Conservation (phyloP, 2,797 vertebrate genomes). For the Premnoplex brunnescens region DNA sequence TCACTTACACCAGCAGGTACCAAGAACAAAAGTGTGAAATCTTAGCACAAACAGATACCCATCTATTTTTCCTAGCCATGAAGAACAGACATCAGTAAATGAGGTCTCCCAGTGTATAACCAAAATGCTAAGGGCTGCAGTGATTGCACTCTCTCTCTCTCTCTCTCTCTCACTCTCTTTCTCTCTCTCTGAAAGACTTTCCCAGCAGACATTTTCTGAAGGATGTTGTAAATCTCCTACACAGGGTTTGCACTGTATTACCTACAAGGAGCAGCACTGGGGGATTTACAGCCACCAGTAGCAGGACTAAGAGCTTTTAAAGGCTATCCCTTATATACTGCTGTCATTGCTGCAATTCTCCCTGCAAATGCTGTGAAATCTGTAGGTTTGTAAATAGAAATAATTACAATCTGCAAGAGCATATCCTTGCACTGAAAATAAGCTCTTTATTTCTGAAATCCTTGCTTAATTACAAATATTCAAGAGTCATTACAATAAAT, state of each 20-base stretch:
- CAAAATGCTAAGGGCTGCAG: neutral
- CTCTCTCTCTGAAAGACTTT: neutral
- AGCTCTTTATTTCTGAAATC: neutral
- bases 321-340: neutral
- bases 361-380: neutral
- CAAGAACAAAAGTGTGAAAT: slow-evolving; percentile 37
- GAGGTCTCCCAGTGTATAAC: neutral
- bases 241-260: neutral
- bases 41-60: neutral
- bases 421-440: neutral
- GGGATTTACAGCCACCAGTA: neutral
- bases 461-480: neutral
- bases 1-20: slow-evolving; percentile 24
- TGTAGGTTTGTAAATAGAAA: neutral
- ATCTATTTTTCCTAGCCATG: neutral
- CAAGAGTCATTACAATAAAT: neutral
- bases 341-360: neutral
- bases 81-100: neutral
- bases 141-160: neutral
- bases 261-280: neutral
- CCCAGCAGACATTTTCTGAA: neutral
- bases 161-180: neutral
- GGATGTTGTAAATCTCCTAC: slow-evolving; percentile 36
- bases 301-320: neutral
- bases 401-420: neutral